These are phyloP conservation scores for Athripsodes cinereus DNA, from an alignment of 2,888 invertebrate species.

Conservation along the genomic window DNA sequence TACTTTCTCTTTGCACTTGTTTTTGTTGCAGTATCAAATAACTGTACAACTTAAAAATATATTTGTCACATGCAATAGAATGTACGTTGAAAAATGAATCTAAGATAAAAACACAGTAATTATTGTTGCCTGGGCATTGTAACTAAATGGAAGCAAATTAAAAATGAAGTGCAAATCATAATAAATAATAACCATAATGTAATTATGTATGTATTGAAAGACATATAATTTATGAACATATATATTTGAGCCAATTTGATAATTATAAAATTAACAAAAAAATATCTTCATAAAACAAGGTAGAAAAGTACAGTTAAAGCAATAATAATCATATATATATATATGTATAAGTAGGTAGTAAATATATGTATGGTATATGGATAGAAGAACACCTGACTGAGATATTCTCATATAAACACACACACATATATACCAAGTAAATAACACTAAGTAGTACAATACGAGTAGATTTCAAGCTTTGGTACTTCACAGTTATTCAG, in stretches of 20 bases:
- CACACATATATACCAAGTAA: background rate
- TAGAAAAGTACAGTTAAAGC: slow-evolving; percentile 4
- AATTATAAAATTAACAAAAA: background rate
- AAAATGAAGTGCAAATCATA: background rate
- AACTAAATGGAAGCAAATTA: background rate
- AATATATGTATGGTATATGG: no score
- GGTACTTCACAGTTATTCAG: background rate
- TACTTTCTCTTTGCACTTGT: no score
- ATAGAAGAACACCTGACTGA: no score
- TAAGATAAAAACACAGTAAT: no score
- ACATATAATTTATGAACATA: slow-evolving; percentile 16
- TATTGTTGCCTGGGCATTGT: no score
- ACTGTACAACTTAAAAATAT: no score
- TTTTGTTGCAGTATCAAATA: no score
- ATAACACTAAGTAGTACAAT: no score
- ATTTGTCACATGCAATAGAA: no score
- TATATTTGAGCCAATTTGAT: slow-evolving; percentile 26
- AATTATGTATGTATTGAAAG: background rate
- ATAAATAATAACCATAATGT: background rate
- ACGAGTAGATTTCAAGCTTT: background rate
- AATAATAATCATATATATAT: background rate
- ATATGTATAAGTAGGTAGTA: no score
- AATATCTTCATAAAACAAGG: slow-evolving; percentile 1
- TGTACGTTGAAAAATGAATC: no score
- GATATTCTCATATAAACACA: background rate